Base-by-base conservation (phyloP, 2,113 vertebrate species). In the Gadus macrocephalus region DNA sequence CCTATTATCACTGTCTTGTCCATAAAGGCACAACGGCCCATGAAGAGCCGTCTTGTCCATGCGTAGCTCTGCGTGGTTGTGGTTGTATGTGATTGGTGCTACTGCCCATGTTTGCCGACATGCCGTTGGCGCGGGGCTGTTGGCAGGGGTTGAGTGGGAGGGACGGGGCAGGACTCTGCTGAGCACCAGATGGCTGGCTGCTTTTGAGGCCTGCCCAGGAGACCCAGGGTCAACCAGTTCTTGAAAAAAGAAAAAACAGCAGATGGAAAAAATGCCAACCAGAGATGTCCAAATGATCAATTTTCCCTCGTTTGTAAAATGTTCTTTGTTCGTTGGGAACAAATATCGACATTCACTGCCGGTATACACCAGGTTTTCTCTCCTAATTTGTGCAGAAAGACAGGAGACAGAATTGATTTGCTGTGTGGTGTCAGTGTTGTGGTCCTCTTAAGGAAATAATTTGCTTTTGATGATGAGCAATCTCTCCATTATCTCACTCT, bases 171-270 rank as follows among this genome's bases (percentile, higher is more conserved):
- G 82, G 73, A 81, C 84, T 85, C 81, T 82, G 86, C 89, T 89
- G 89, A 60, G 89, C 80, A 89, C 80, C 90, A 92, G 90, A 91
- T 91, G 90, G 91, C 71, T 81, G 76, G 82, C 82, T 85, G 76
- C 69, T 59, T 80, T 74, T 66, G 71, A 73, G 66, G 28, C 77
- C 77, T 73, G 77, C 81, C 71, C 69, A 64, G 72, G 72, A 86
- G 69, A 16, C 55, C 62, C 78, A 64, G 76, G 76, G 81, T 86
- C 70, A 35, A 59, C 66, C 74, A 71, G 62, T 64, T 81, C 68
- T 77, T 20, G 20, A 20, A 77, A 25, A 82, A 74, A 76, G n/a
- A 60, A 71, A 15, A 64, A 9, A 49, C 11, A 9, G 70, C 76
- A 78, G 66, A 63, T 74, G 64, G 55, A 67, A 71, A 84, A 81